Conservation (phyloP, 2,113 vertebrate species). For the Mustelus asterias region DNA sequence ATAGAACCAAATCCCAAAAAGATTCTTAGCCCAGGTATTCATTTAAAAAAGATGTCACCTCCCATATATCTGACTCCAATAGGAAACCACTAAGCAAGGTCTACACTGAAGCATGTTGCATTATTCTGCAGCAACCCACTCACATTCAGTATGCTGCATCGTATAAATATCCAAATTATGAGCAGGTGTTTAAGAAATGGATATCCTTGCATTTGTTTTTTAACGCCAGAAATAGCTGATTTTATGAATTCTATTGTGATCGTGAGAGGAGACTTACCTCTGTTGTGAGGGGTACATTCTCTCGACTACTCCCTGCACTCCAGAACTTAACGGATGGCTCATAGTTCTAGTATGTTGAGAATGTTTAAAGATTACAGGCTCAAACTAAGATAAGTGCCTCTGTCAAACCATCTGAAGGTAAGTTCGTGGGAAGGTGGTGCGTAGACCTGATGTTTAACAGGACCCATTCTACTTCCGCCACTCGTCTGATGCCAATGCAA, state of each 20-base stretch:
- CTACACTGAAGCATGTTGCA: not conserved
- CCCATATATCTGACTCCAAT: not conserved
- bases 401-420: slow-evolving; percentile 13
- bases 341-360: slow-evolving; percentile 11
- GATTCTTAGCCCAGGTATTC: not conserved
- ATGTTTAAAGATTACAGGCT: not conserved
- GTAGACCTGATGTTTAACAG: not conserved
- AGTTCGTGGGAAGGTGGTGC: not conserved
- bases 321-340: slow-evolving; percentile 26
- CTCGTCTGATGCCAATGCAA: not conserved
- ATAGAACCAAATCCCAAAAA: not conserved
- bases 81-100: not conserved
- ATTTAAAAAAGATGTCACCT: not conserved
- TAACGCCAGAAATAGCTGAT: not conserved
- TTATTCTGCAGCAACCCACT: not conserved
- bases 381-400: slow-evolving; percentile 33
- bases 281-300: slow-evolving; percentile 13
- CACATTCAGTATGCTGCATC: not conserved
- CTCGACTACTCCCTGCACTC: not conserved
- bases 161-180: not conserved
- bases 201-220: not conserved
- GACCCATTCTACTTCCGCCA: not conserved
- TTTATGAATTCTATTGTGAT: not conserved
- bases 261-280: not conserved
- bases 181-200: not conserved